Evolutionary conservation across 2,113 vertebrate species (phyloP).

Genomic region (Gnathonemus echidnorhynchus): DNA sequence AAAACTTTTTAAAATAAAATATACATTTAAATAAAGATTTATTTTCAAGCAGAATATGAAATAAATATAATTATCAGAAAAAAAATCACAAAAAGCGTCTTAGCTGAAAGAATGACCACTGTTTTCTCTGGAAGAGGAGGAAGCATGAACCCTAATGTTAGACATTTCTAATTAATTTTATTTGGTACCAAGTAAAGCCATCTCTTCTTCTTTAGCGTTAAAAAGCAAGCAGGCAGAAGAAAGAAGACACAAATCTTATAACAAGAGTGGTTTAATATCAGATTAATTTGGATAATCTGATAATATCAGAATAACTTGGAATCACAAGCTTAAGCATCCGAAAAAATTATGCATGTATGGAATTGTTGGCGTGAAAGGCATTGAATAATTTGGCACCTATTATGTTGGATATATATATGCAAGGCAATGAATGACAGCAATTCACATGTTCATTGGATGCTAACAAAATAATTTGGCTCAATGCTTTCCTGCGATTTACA

Average conservation of each 20-base stretch:
- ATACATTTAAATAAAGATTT: background rate
- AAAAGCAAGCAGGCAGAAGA: conserved; percentile 55
- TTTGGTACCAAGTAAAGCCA: conserved; percentile 42
- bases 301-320: background rate
- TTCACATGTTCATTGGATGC: conserved; percentile 29
- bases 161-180: conserved; percentile 17
- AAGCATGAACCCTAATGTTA: background rate
- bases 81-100: background rate
- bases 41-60: background rate
- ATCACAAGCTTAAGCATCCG: conserved; percentile 16
- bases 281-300: background rate
- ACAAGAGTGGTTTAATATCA: background rate
- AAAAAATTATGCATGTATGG: background rate
- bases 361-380: background rate
- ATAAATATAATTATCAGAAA: background rate
- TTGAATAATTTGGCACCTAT: conserved; percentile 7
- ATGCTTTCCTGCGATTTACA: conserved; percentile 44
- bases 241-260: conserved; percentile 39
- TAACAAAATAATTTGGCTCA: conserved; percentile 38
- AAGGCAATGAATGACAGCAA: conserved; percentile 28
- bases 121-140: background rate
- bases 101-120: background rate
- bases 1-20: background rate
- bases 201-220: conserved; percentile 45
- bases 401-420: background rate